Evolutionary conservation across 2,888 invertebrate species (phyloP).

Genomic region (Pegoplata infirma): DNA sequence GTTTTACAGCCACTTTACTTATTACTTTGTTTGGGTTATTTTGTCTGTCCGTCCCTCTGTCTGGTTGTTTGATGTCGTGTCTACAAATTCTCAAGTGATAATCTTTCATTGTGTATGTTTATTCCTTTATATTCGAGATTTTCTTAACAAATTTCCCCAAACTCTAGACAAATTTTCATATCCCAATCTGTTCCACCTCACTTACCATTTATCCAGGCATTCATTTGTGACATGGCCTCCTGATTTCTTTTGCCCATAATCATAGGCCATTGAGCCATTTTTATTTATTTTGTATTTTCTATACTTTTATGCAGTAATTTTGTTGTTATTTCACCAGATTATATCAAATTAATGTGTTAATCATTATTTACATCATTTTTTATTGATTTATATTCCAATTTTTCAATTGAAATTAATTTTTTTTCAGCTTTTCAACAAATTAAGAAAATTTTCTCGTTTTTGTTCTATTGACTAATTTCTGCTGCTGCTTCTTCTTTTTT

Average conservation of each 20-base stretch:
- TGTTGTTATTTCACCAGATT: constrained; percentile 62
- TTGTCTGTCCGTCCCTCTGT: constrained; percentile 3
- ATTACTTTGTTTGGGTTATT: background rate
- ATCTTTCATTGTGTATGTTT: constrained; percentile 9
- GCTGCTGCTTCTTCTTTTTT: constrained; percentile 19
- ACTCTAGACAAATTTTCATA: background rate
- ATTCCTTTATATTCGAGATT: background rate
- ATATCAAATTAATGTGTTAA: constrained; percentile 54
- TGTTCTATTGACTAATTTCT: constrained; percentile 51
- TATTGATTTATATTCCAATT: constrained; percentile 31
- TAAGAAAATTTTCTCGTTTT: constrained; percentile 36
- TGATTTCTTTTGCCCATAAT: constrained; percentile 84
- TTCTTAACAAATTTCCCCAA: background rate
- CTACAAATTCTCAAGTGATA: constrained; percentile 25
- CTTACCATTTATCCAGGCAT: constrained; percentile 93
- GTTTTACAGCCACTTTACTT: constrained; percentile 22
- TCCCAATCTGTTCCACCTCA: constrained; percentile 68
- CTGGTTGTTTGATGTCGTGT: constrained; percentile 2
- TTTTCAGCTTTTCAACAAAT: constrained; percentile 38
- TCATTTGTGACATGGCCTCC: constrained; percentile 88
- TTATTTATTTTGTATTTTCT: constrained; percentile 17
- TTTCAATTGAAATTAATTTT: constrained; percentile 31
- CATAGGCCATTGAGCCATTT: constrained; percentile 67
- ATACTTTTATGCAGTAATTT: background rate
- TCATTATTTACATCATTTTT: constrained; percentile 12